Evolutionary conservation across 2,888 invertebrate genomes (phyloP).

Genomic region (Epinotia ramella): DNA sequence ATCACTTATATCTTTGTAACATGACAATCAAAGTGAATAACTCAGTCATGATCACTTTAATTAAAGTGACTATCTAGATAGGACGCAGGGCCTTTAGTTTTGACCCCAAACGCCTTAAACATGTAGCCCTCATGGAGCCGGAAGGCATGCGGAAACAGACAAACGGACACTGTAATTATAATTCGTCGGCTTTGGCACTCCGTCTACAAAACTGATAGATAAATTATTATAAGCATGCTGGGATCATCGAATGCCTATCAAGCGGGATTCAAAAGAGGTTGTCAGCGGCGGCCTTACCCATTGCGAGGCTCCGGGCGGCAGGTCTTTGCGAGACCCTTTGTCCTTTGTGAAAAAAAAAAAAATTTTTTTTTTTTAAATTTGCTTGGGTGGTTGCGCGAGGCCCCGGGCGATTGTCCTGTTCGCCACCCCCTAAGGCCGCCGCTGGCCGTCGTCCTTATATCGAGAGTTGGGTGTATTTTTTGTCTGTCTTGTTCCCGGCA

Average conservation of each 20-base stretch:
- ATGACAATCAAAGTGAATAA: slow-evolving; percentile 10
- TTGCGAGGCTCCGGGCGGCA: no score
- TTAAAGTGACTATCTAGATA: slow-evolving; percentile 29
- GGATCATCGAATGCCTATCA: neutral
- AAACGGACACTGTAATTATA: slow-evolving; percentile 36
- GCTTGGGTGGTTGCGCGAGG: no score
- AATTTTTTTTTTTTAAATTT: no score
- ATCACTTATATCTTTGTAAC: neutral
- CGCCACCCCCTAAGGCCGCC: no score
- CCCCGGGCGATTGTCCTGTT: no score
- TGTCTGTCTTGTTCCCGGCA: neutral
- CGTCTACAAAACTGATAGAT: neutral
- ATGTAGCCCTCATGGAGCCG: slow-evolving; percentile 14
- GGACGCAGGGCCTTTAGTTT: slow-evolving; percentile 12
- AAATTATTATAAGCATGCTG: neutral
- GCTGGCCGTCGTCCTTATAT: no score
- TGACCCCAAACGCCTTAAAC: slow-evolving; percentile 40
- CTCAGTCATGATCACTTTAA: slow-evolving; percentile 26
- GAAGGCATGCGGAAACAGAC: slow-evolving; percentile 39
- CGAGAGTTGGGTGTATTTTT: neutral
- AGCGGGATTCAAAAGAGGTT: neutral
- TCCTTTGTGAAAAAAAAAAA: no score
- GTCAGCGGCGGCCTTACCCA: no score
- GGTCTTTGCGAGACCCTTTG: no score
- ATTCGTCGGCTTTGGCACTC: slow-evolving; percentile 31